A percentile compares a stretch with the other conserved stretches of the same genome.
Conservation (phyloP, 2,797 vertebrate genomes). For the Lophotriccus pileatus region DNA sequence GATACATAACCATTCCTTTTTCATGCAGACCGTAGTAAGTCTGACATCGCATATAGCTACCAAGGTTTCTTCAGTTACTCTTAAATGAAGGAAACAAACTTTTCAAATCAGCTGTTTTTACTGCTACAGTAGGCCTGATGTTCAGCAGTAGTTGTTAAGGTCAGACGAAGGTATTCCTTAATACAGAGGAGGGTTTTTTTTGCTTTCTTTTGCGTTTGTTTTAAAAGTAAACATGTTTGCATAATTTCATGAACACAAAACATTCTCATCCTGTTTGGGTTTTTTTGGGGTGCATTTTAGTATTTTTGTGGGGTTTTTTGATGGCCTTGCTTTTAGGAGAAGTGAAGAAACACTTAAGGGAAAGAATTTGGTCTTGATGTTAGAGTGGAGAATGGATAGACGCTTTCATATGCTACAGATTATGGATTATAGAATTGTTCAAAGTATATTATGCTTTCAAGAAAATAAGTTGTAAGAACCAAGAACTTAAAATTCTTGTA, state of each 20-base stretch:
- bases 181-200: accelerated
- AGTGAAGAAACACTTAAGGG: not conserved
- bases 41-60: not conserved
- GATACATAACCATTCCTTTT: not conserved
- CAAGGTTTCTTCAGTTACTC: not conserved
- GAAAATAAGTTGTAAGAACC: not conserved
- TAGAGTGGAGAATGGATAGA: not conserved
- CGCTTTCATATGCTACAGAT: not conserved
- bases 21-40: not conserved
- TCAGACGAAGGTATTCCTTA: not conserved
- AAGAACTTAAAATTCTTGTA: not conserved
- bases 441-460: not conserved
- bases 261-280: not conserved
- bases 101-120: not conserved
- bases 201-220: not conserved
- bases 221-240: not conserved
- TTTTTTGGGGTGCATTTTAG: not conserved
- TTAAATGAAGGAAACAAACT: not conserved
- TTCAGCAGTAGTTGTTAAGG: not conserved
- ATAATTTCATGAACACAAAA: not conserved
- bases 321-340: not conserved
- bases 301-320: not conserved
- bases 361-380: not conserved
- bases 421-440: not conserved
- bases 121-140: not conserved